phyloP scores from a whole-genome alignment of 2,888 invertebrate species.

The Lasioglossum vierecki region DNA sequence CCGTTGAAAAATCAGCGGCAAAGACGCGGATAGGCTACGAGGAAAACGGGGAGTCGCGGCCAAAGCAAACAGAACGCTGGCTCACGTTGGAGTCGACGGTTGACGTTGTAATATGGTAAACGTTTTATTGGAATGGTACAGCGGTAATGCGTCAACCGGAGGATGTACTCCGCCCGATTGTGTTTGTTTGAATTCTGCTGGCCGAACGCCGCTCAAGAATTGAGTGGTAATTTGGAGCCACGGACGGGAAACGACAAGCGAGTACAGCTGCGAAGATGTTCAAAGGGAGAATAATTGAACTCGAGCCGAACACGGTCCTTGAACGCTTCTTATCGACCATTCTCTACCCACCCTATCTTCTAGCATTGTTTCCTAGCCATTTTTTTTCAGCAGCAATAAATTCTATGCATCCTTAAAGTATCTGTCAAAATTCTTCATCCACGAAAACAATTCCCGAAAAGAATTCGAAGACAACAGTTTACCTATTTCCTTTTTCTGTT shows the following conservation, averaged over 20 bases:
- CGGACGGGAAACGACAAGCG: slow-evolving; percentile 5
- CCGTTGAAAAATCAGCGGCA: slow-evolving; percentile 42
- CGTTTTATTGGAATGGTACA: slow-evolving; percentile 65
- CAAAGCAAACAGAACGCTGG: slow-evolving; percentile 69
- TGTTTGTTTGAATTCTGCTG: slow-evolving; percentile 53
- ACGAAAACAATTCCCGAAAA: neutral
- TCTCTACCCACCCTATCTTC: neutral
- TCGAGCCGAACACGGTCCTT: neutral
- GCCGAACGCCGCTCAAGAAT: slow-evolving; percentile 47
- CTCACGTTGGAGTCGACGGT: slow-evolving; percentile 48
- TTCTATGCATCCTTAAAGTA: neutral
- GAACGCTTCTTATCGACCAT: neutral
- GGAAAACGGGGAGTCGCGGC: slow-evolving; percentile 62
- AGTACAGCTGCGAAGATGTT: slow-evolving; percentile 26
- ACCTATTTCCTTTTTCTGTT: neutral
- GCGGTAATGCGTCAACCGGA: slow-evolving; percentile 54
- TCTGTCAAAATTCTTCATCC: neutral
- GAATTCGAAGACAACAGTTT: neutral
- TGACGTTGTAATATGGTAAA: slow-evolving; percentile 68
- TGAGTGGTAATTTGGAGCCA: slow-evolving; percentile 48
- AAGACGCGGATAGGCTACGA: slow-evolving; percentile 32
- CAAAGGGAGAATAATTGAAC: slow-evolving; percentile 37
- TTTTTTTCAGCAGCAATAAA: neutral
- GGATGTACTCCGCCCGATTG: slow-evolving; percentile 46
- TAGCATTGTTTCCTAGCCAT: neutral